These are phyloP conservation scores for Lasioglossum zephyrum DNA, from an alignment of 2,888 invertebrate species.

Conservation along the genomic window DNA sequence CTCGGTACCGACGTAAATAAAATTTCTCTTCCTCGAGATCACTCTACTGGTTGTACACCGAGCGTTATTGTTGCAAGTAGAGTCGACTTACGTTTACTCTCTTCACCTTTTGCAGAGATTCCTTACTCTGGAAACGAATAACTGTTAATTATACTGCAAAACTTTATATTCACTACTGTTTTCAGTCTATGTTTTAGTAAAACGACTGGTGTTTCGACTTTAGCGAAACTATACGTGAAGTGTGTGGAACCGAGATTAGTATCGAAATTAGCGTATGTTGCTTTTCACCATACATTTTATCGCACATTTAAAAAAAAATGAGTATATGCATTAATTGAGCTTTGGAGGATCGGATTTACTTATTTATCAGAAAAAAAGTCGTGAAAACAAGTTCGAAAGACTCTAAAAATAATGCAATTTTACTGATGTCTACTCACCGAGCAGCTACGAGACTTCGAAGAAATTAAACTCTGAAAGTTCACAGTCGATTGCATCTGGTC, in stretches of 20 bases:
- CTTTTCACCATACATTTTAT: too few species aligned
- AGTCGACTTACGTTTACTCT: neutral
- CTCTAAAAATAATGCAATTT: too few species aligned
- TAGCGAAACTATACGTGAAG: neutral
- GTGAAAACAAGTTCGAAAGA: too few species aligned
- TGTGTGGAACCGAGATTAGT: neutral
- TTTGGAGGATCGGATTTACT: too few species aligned
- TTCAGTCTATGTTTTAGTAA: neutral
- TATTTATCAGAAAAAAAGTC: too few species aligned
- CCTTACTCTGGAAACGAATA: constrained; percentile 33
- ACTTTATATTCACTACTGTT: neutral
- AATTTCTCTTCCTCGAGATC: constrained; percentile 70
- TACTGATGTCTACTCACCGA: neutral
- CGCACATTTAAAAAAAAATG: too few species aligned
- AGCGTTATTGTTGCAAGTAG: constrained; percentile 54
- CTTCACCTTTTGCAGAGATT: neutral
- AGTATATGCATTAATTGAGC: too few species aligned
- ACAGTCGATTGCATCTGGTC: neutral
- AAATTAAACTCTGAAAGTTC: neutral
- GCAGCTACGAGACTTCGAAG: neutral
- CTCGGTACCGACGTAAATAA: constrained; percentile 71
- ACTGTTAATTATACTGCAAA: constrained; percentile 40
- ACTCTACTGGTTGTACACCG: constrained; percentile 50
- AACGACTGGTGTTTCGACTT: neutral
- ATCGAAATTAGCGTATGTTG: neutral